Conservation (phyloP, 2,797 vertebrate species). For the Chelmon rostratus region DNA sequence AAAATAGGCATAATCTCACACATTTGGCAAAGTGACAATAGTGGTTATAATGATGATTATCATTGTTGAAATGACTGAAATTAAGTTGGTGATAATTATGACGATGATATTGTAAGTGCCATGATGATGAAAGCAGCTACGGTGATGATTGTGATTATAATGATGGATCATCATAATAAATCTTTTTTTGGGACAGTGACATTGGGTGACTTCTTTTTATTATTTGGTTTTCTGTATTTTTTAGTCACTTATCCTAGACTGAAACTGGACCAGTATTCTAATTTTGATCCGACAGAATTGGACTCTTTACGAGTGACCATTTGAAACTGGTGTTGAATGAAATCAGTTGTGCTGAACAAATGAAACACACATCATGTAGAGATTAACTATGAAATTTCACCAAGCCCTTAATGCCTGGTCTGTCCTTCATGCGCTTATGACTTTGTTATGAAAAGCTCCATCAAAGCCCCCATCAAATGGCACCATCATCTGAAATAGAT, state of each 20-base stretch:
- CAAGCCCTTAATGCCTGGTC: background rate
- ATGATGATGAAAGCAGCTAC: background rate
- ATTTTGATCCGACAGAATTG: slow-evolving; percentile 2
- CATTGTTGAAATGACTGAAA: slow-evolving; percentile 10
- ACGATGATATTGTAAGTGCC: background rate
- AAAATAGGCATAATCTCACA: slow-evolving; percentile 10
- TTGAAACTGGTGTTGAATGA: background rate
- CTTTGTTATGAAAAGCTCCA: background rate
- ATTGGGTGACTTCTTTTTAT: background rate
- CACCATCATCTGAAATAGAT: background rate
- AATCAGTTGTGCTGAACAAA: slow-evolving; percentile 16
- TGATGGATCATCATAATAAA: slow-evolving; percentile 8
- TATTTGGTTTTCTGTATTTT: background rate
- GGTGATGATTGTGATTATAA: background rate
- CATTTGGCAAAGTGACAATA: background rate
- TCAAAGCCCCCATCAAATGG: background rate
- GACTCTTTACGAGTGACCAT: slow-evolving; percentile 2
- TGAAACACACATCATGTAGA: background rate
- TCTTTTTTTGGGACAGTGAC: background rate
- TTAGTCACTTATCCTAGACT: background rate
- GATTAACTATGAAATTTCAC: background rate
- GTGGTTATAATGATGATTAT: slow-evolving; percentile 10
- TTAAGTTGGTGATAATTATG: background rate
- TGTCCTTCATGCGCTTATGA: background rate
- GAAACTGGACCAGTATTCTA: background rate